phyloP scores from a whole-genome alignment of 2,888 invertebrate species.

The Aphodius granarius region DNA sequence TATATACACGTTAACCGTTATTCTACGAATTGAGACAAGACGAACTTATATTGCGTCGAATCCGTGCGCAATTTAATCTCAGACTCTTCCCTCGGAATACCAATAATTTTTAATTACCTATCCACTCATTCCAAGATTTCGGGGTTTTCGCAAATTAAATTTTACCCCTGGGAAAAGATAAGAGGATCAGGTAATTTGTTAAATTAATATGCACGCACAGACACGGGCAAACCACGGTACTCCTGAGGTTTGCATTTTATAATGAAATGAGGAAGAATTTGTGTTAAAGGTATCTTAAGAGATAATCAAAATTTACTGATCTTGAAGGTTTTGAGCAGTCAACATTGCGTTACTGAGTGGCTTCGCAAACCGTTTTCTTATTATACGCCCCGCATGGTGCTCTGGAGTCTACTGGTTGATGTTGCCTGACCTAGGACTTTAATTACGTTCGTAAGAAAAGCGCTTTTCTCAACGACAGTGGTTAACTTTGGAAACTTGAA shows the following conservation, averaged over 20 bases:
- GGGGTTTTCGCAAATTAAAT: not conserved
- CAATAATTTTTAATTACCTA: not conserved
- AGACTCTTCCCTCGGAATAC: not conserved
- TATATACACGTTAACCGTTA: not conserved
- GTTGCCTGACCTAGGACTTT: no score
- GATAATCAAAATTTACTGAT: not conserved
- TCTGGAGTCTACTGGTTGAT: no score
- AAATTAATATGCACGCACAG: not conserved
- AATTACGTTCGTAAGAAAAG: no score
- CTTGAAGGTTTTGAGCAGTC: no score
- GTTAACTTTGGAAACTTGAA: no score
- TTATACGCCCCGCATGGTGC: no score
- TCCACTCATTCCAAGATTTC: not conserved
- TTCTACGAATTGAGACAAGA: not conserved
- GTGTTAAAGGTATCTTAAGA: not conserved
- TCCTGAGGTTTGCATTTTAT: not conserved
- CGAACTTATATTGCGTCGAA: not conserved
- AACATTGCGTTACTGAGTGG: no score
- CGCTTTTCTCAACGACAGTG: no score
- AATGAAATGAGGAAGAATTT: not conserved
- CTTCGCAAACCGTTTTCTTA: no score
- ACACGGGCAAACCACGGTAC: no score
- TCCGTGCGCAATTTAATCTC: not conserved
- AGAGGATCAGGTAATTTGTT: not conserved
- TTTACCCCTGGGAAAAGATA: not conserved